phyloP scores from a whole-genome alignment of 2,888 invertebrate genomes.

The Sesia apiformis region DNA sequence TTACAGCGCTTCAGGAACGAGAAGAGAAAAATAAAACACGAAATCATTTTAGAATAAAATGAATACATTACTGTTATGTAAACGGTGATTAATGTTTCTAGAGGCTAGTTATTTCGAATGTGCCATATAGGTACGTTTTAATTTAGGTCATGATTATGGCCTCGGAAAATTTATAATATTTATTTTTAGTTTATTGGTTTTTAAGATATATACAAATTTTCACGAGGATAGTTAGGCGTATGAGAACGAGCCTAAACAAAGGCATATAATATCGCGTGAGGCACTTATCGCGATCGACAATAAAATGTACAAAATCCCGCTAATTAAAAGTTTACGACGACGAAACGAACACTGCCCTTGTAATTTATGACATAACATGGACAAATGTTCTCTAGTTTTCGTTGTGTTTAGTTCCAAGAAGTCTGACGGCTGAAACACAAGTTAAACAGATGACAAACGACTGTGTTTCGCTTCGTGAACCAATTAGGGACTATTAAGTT shows the following conservation, averaged over 20 bases:
- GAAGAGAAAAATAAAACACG: no score
- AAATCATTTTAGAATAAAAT: no score
- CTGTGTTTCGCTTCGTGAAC: conserved; percentile 8
- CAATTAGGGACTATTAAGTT: neutral
- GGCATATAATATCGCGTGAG: conserved; percentile 41
- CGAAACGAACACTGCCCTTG: conserved; percentile 23
- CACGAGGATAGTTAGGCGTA: conserved; percentile 34
- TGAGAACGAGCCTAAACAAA: conserved; percentile 27
- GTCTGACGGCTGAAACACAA: conserved; percentile 14
- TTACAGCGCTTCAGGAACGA: no score
- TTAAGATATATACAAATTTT: conserved; percentile 25
- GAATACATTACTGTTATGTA: no score
- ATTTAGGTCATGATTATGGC: no score
- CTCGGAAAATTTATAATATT: neutral
- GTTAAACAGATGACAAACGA: conserved; percentile 24
- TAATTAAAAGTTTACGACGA: conserved; percentile 57
- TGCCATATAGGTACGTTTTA: no score
- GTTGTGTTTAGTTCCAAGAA: conserved; percentile 5
- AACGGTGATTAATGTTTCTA: no score
- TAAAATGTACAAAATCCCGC: conserved; percentile 43
- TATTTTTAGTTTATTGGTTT: neutral
- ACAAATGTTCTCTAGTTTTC: conserved; percentile 5
- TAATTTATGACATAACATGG: conserved; percentile 23
- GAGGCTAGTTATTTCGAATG: no score
- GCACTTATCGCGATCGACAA: conserved; percentile 36